Evolutionary conservation across 2,113 vertebrate species (phyloP).

Genomic region (Physeter macrocephalus): DNA sequence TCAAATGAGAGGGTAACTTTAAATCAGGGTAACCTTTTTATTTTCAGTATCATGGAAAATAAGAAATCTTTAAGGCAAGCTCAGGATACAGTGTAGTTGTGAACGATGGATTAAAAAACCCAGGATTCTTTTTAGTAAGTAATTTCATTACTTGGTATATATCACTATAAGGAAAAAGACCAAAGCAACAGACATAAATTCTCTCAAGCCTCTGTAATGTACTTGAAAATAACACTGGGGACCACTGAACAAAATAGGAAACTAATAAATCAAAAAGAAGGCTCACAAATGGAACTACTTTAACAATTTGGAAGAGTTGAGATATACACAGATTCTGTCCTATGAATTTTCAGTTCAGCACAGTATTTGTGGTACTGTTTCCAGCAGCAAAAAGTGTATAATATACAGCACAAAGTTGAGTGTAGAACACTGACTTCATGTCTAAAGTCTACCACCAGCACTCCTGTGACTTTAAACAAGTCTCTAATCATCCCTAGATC

Average conservation of each 20-base stretch:
- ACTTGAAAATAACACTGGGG: not conserved
- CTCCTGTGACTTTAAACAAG: not conserved
- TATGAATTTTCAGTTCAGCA: not conserved
- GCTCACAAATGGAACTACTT: not conserved
- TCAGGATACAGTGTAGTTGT: not conserved
- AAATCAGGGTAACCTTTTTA: not conserved
- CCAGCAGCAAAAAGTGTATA: not conserved
- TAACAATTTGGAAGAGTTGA: not conserved
- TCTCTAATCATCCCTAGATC: not conserved
- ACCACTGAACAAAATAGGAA: not conserved
- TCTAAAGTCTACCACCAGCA: not conserved
- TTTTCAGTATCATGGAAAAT: not conserved
- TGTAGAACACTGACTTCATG: not conserved
- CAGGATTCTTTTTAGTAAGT: not conserved
- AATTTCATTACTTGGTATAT: not conserved
- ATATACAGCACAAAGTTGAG: not conserved
- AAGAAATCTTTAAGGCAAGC: constrained; percentile 2
- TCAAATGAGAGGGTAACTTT: not conserved
- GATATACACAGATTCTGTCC: not conserved
- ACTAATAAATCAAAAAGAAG: not conserved
- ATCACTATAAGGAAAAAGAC: not conserved
- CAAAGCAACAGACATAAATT: not conserved
- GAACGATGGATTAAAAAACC: not conserved
- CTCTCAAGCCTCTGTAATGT: not conserved
- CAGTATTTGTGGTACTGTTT: not conserved